phyloP scores from a whole-genome alignment of 2,113 vertebrate genomes.

The Lophotis ruficrista region DNA sequence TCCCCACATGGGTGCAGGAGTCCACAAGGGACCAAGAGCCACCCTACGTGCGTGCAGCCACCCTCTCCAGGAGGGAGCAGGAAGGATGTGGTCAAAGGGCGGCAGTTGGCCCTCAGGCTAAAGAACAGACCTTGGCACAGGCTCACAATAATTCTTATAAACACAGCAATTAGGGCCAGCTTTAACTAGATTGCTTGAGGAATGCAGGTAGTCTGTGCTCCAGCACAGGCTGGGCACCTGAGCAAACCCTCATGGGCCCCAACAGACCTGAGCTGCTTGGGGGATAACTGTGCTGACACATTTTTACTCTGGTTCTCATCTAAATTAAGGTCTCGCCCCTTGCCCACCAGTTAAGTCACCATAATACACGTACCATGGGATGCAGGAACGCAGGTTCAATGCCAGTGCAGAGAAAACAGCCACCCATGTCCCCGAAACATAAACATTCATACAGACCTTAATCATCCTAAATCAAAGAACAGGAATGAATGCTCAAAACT shows the following conservation, averaged over 20 bases:
- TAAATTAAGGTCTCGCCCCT: background rate
- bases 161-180: background rate
- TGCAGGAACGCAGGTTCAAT: background rate
- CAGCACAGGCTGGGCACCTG: background rate
- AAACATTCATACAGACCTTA: background rate
- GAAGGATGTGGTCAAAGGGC: background rate
- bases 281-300: background rate
- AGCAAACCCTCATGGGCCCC: background rate
- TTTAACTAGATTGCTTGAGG: background rate
- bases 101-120: background rate
- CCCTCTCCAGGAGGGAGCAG: background rate
- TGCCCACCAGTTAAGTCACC: background rate
- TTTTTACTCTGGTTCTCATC: background rate
- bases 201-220: background rate
- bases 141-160: background rate
- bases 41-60: accelerated
- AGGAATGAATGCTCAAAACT: background rate
- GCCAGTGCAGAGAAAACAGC: background rate
- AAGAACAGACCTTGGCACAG: constrained; percentile 9
- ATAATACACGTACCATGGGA: accelerated
- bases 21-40: background rate
- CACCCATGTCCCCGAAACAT: background rate
- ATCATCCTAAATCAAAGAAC: background rate
- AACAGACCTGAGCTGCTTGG: background rate
- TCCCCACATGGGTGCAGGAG: background rate